These are phyloP conservation scores for Heliocidaris tuberculata DNA, from an alignment of 35 echinoderm and acorn worm species.

Conservation along the genomic window DNA sequence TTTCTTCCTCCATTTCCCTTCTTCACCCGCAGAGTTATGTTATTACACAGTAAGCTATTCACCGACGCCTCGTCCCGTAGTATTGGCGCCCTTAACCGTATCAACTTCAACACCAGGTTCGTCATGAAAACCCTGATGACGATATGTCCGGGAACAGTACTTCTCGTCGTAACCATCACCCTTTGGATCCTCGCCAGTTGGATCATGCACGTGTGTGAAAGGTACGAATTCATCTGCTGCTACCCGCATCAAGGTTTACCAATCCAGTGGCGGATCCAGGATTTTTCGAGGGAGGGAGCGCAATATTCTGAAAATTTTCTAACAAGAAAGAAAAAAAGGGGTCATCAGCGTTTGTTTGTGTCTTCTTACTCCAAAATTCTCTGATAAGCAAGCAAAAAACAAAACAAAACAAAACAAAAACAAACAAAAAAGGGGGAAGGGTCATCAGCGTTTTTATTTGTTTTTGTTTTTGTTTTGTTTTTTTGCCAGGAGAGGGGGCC, in stretches of 20 bases:
- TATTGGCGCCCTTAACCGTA: conserved; percentile 98
- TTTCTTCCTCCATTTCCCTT: not conserved
- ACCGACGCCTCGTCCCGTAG: conserved; percentile 98
- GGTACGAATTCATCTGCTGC: conserved; percentile 51
- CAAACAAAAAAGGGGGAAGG: no score
- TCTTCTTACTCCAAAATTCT: no score
- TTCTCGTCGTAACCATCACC: conserved; percentile 96
- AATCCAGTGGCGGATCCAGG: not conserved
- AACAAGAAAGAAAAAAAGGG: no score
- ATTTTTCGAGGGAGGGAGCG: no score
- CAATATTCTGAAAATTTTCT: no score
- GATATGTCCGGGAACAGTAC: conserved; percentile 97
- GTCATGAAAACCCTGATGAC: conserved; percentile 99
- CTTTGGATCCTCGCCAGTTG: conserved; percentile 99
- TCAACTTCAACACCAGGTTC: conserved; percentile 99
- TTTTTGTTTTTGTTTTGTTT: no score
- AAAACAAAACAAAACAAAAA: no score
- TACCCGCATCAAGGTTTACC: not conserved
- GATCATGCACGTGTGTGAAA: conserved; percentile 98
- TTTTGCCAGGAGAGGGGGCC: no score
- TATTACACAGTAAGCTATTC: conserved; percentile 99
- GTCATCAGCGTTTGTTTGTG: no score
- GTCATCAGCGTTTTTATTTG: no score
- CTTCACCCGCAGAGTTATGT: conserved; percentile 69
- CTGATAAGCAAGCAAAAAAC: no score